A percentile compares a stretch with the other conserved stretches of the same genome.
phyloP scores from a whole-genome alignment of 2,113 vertebrate species.

The Sus scrofa region T2T-Sscrofa CM000824.6:78396001-78396500 shows the following conservation, averaged over 20 bases:
- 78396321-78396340: slow-evolving; percentile 4
- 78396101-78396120: neutral
- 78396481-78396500: neutral
- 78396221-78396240: slow-evolving; percentile 13
- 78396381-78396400: slow-evolving; percentile 6
- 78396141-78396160: neutral
- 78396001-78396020: slow-evolving; percentile 24
- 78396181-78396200: slow-evolving; percentile 14
- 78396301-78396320: slow-evolving; percentile 30
- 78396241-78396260: slow-evolving; percentile 3
- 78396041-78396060: neutral
- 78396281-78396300: neutral
- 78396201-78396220: neutral
- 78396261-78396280: neutral
- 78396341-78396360: slow-evolving; percentile 15
- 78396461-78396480: neutral
- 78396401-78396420: slow-evolving; percentile 55
- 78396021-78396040: neutral
- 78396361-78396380: neutral
- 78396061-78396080: neutral
- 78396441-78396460: neutral
- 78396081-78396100: neutral
- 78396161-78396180: neutral
- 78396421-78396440: slow-evolving; percentile 57
- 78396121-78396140: neutral